Percentiles rank a stretch among this genome's conserved stretches.
Evolutionary conservation across 2,113 vertebrate species (phyloP).

Genomic region (Saiga tatarica): DNA sequence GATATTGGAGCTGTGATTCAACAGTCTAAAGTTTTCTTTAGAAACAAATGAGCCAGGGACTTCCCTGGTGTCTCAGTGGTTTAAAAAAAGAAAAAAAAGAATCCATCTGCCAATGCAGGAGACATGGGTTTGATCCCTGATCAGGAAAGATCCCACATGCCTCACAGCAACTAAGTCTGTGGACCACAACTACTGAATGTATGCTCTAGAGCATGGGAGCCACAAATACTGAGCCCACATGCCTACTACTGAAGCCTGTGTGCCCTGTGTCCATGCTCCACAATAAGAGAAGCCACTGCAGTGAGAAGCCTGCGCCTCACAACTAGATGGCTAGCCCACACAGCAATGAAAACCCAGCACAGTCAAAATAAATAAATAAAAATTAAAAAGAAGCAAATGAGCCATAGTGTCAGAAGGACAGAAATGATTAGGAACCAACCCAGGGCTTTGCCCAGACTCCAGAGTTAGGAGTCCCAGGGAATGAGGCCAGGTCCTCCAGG

Average conservation of each 20-base stretch:
- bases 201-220: neutral
- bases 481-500: neutral
- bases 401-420: neutral
- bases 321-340: neutral
- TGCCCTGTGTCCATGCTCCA: neutral
- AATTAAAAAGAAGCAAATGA: neutral
- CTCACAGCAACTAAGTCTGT: neutral
- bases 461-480: neutral
- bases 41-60: neutral
- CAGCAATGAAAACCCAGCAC: neutral
- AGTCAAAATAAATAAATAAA: neutral
- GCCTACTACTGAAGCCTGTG: neutral
- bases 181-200: neutral
- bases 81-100: neutral
- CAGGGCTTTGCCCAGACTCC: neutral
- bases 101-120: neutral
- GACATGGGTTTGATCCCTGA: neutral
- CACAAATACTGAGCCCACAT: neutral
- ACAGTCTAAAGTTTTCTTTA: neutral
- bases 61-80: neutral
- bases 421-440: neutral
- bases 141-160: neutral
- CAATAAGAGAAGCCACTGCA: neutral
- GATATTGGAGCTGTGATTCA: neutral
- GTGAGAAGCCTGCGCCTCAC: fast-evolving